These are phyloP conservation scores for Montipora efflorescens DNA, from an alignment of 64 coral and sea anemone species.

Conservation along the genomic window DNA sequence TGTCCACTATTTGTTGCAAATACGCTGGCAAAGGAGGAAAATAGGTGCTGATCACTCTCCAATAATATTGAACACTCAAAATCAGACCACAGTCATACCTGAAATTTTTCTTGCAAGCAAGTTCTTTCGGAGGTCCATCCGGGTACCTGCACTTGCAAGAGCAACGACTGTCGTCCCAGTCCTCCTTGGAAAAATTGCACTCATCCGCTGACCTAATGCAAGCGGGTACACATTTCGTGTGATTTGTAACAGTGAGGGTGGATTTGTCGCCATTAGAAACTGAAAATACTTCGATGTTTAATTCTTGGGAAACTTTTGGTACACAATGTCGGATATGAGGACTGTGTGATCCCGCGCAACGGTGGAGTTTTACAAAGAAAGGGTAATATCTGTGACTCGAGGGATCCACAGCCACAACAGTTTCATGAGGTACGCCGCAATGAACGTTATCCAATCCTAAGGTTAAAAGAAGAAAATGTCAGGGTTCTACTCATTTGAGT, in stretches of 20 bases:
- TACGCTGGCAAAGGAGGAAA: too few species aligned
- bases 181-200: slow-evolving; percentile 1
- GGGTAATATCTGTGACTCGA: slow-evolving; percentile 32
- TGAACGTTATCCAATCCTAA: neutral
- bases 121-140: slow-evolving; percentile 18
- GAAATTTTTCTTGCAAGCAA: slow-evolving; percentile 41
- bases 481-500: neutral
- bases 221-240: slow-evolving; percentile 39
- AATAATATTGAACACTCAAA: too few species aligned
- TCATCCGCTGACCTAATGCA: slow-evolving; percentile 1
- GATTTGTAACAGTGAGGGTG: slow-evolving; percentile 18
- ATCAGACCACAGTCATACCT: neutral
- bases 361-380: slow-evolving; percentile 66
- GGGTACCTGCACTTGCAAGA: slow-evolving; percentile 45
- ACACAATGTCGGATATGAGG: slow-evolving; percentile 53
- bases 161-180: slow-evolving; percentile 32
- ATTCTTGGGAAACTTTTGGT: neutral
- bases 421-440: neutral
- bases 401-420: neutral
- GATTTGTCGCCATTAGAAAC: neutral
- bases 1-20: too few species aligned
- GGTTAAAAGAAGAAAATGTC: neutral
- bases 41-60: too few species aligned
- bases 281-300: neutral
- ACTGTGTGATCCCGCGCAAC: slow-evolving; percentile 39